Evolutionary conservation across 2,888 invertebrate genomes (phyloP), one percentile per base, ranked within the genome.

Genomic region (Pristionchus mayeri): DNA sequence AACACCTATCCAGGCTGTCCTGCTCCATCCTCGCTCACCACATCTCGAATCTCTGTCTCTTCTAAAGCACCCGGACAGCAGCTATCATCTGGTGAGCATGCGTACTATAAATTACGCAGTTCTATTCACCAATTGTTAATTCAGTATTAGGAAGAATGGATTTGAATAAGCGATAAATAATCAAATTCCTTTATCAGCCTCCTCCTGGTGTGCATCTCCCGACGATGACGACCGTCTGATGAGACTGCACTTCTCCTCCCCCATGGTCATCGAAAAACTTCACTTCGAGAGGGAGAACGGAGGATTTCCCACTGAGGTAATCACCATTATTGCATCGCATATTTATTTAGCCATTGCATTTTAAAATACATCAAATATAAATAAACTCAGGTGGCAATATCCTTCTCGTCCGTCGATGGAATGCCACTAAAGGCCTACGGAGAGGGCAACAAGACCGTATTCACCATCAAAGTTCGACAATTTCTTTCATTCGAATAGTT

Each of bases 251-350:
- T 89, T 88, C 85, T 34, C 84, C 3, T 85, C 86, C 75, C 88
- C 89, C 13, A 87, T 83, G 84, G 86, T 88, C 78, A 86, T 89
- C 24, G 88, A 89, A 81, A 89, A 88, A 76, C 84, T 89, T 34
- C 84, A 84, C 40, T 84, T 84, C 24, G 84, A 84, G 52, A 71
- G 75, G 75, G 84, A 84, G 75, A 75, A 52, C 24, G 84, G 84
- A 71, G 84, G 84, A 75, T 75, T 84, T 40, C 84, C 84, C 24
- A 84, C 71, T 24, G 84, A 84, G 75, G 84, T 84, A 6, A 67
- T 0, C 52, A 44, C 30, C 3, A 9, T 40, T 40, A 40, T 30
- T 37, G 30, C 4, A 44, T 11, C n/a, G 48, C 37, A 13, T 4
- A 54, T 54, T 4, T 54, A 44, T 13, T 13, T 44, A 13, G 13